Evolutionary conservation across 2,113 vertebrate genomes (phyloP).

Genomic region (Dolichallabes microphthalmus): DNA sequence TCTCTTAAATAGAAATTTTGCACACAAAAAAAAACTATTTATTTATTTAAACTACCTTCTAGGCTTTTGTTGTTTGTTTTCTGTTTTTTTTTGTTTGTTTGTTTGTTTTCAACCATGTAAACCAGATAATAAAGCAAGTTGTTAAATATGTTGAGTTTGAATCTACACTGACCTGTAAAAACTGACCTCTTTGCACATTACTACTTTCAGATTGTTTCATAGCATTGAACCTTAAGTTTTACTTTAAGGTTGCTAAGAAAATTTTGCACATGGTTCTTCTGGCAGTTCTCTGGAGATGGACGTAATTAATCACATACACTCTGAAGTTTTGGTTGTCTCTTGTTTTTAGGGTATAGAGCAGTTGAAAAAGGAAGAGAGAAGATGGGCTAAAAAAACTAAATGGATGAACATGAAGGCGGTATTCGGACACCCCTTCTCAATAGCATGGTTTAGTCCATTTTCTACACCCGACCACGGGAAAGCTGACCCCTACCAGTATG

Average conservation of each 20-base stretch:
- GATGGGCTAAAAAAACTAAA: conserved; percentile 99
- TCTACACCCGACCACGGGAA: conserved; percentile 98
- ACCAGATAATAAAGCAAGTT: conserved; percentile 8
- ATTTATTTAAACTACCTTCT: not conserved
- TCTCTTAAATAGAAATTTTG: not conserved
- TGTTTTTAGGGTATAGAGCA: conserved; percentile 99
- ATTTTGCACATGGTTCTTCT: not conserved
- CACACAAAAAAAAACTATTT: not conserved
- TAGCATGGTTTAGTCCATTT: conserved; percentile 98
- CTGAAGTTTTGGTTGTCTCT: conserved; percentile 86
- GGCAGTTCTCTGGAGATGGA: not conserved
- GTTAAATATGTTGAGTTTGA: not conserved
- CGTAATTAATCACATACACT: conserved; percentile 45
- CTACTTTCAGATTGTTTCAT: not conserved
- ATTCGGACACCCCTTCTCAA: conserved; percentile 98
- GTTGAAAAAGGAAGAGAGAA: conserved; percentile 99
- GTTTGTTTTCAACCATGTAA: not conserved
- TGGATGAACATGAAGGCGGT: conserved; percentile 99
- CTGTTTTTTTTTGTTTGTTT: not conserved
- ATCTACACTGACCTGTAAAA: not conserved
- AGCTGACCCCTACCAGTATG: conserved; percentile 98
- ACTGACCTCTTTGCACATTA: not conserved
- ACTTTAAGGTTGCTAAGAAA: not conserved
- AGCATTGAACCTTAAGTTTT: not conserved
- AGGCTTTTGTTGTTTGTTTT: not conserved